Percentiles rank a stretch among this genome's conserved stretches.
Evolutionary conservation across 2,888 invertebrate genomes (phyloP).

Genomic region (Portevinia maculata): DNA sequence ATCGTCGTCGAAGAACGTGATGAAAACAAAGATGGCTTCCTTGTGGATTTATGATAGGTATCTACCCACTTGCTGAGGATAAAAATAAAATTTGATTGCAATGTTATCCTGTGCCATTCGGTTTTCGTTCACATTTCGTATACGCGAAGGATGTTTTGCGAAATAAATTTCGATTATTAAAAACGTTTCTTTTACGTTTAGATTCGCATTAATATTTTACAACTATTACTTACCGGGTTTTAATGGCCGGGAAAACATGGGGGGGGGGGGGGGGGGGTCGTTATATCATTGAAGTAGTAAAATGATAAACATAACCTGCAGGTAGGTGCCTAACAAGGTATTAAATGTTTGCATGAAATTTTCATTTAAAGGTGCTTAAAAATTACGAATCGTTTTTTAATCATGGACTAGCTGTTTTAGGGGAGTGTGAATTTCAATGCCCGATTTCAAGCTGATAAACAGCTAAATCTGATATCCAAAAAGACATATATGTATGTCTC

Average conservation of each 20-base stretch:
- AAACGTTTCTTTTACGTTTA: slow-evolving; percentile 55
- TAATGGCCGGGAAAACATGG: background rate
- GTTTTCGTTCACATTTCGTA: slow-evolving; percentile 18
- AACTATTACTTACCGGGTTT: slow-evolving; percentile 59
- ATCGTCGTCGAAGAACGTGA: slow-evolving; percentile 56
- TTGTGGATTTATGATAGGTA: slow-evolving; percentile 67
- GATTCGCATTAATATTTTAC: slow-evolving; percentile 66
- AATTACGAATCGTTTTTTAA: too few relatives aligned
- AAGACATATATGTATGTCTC: too few relatives aligned
- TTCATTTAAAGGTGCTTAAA: too few relatives aligned
- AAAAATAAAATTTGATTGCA: slow-evolving; percentile 70
- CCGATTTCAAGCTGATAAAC: too few relatives aligned
- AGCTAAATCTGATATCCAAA: too few relatives aligned
- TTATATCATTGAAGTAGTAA: slow-evolving; percentile 58
- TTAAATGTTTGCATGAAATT: too few relatives aligned
- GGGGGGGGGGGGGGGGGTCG: slow-evolving; percentile 14
- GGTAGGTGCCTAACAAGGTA: background rate
- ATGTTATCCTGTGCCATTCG: slow-evolving; percentile 68
- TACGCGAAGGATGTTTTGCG: slow-evolving; percentile 25
- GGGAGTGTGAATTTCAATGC: too few relatives aligned
- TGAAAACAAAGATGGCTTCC: slow-evolving; percentile 74
- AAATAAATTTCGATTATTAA: slow-evolving; percentile 69
- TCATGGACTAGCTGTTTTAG: too few relatives aligned
- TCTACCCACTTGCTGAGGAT: slow-evolving; percentile 53
- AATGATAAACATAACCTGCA: slow-evolving; percentile 19